A percentile compares a stretch with the other conserved stretches of the same genome.
Conservation (phyloP, 2,113 vertebrate species). For the Marmota monax region DNA sequence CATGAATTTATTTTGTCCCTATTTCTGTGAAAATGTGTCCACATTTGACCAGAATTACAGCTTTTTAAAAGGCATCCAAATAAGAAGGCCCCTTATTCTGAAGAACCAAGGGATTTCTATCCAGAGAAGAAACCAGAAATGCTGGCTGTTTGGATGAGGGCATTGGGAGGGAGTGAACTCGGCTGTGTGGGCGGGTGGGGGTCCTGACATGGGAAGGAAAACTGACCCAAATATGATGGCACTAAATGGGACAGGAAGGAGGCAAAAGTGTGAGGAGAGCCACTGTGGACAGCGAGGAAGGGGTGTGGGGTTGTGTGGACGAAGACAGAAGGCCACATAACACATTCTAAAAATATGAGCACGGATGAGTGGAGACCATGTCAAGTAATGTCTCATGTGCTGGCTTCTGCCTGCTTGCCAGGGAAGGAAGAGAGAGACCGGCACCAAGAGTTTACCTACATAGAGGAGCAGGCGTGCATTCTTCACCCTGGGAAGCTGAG, state of each 20-base stretch:
- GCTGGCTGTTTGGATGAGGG: neutral
- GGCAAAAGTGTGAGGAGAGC: too few species aligned
- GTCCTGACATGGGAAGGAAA: neutral
- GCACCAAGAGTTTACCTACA: too few species aligned
- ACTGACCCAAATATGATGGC: rapidly evolving
- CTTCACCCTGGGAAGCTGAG: neutral
- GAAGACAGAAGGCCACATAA: rapidly evolving
- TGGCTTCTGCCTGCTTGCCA: too few species aligned
- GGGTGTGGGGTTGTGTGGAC: neutral
- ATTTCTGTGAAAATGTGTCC: neutral
- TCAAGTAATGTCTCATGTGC: neutral
- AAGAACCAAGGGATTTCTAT: neutral
- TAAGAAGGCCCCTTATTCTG: neutral
- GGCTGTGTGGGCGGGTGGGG: neutral
- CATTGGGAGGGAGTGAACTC: neutral
- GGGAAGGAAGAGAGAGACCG: neutral
- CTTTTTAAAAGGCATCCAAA: neutral
- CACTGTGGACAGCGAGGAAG: neutral
- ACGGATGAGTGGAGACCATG: too few species aligned
- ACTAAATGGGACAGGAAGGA: neutral
- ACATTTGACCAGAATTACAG: neutral
- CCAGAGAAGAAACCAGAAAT: neutral
- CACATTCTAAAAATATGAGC: too few species aligned
- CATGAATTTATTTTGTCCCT: neutral
- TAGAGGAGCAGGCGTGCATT: rapidly evolving